phyloP scores from a whole-genome alignment of 2,113 vertebrate species.

The Spea multiplicata region DNA sequence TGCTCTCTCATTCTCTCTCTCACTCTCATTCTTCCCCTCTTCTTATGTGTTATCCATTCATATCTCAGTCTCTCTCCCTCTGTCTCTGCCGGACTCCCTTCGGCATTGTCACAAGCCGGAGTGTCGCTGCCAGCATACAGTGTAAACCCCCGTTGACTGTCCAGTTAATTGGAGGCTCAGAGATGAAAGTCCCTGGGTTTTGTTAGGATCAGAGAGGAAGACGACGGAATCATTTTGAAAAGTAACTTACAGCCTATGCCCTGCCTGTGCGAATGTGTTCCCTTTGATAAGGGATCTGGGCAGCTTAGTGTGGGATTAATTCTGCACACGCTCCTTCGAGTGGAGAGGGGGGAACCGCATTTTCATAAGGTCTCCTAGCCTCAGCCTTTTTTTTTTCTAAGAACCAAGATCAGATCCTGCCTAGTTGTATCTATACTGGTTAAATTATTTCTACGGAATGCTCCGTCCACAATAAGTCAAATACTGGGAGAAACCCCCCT shows the following conservation, averaged over 20 bases:
- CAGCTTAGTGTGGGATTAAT: constrained; percentile 34
- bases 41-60: no score
- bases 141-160: constrained; percentile 2
- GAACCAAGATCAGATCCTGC: constrained; percentile 13
- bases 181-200: constrained; percentile 34
- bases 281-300: constrained; percentile 38
- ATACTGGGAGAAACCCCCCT: background rate
- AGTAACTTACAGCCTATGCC: constrained; percentile 19
- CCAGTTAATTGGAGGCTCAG: constrained; percentile 31
- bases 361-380: constrained; percentile 10
- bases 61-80: background rate
- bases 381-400: constrained; percentile 1
- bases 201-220: constrained; percentile 19
- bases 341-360: background rate
- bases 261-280: constrained; percentile 23
- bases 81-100: background rate
- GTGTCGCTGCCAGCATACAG: background rate
- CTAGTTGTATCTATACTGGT: background rate
- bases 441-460: background rate
- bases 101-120: background rate
- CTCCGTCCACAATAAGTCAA: background rate
- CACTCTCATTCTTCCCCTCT: background rate
- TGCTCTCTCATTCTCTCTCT: background rate
- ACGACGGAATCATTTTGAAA: constrained; percentile 31
- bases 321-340: constrained; percentile 7